Base-by-base conservation (phyloP, 2,113 vertebrate genomes). In the Danionella cerebrum region DNA sequence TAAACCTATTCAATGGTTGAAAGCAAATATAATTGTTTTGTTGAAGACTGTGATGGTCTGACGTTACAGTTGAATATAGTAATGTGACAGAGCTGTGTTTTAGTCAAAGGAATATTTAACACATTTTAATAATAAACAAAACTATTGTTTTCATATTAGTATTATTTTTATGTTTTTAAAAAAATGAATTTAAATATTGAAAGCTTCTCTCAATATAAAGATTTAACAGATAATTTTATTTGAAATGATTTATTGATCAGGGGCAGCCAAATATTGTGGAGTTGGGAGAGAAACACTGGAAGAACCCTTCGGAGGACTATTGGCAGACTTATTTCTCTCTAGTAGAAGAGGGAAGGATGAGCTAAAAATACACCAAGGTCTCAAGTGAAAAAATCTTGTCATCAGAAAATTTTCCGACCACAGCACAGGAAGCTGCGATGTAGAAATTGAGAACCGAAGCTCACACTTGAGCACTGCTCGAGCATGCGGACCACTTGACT, bases 341-440 rank as follows among this genome's bases (percentile, higher is more conserved):
- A 51, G 58, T 44, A 70, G 47, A 64, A 19, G 39, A 66, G 67
- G 71, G 65, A 64, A 70, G 44, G 31, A 24, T 41, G 42, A 36
- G 69, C 83, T 89, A 88, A 79, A 89, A 89, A 89, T 89, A 89
- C 70, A 76, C 65, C 67, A 78, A 76, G 70, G 75, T 84, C 77
- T 84, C 78, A 59, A 85, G 85, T 80, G 82, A 78, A 76, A 57
- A 71, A 88, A 89, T 87, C 85, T 83, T 83, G 86, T 84, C 85
- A 85, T 86, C 86, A 85, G 81, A 86, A 78, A 85, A 87, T 84
- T 87, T 90, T 90, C 87, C 87, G 69, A 89, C 88, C 87, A 5
- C 88, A 86, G 76, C 76, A 74, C 88, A 89, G 88, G 88, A 90
- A 90, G 86, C 82, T 77, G 65, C 84, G 77, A 83, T 83, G 83